phyloP scores from a whole-genome alignment of 1,140 invertebrate species.

The Danaus melanippus region DNA sequence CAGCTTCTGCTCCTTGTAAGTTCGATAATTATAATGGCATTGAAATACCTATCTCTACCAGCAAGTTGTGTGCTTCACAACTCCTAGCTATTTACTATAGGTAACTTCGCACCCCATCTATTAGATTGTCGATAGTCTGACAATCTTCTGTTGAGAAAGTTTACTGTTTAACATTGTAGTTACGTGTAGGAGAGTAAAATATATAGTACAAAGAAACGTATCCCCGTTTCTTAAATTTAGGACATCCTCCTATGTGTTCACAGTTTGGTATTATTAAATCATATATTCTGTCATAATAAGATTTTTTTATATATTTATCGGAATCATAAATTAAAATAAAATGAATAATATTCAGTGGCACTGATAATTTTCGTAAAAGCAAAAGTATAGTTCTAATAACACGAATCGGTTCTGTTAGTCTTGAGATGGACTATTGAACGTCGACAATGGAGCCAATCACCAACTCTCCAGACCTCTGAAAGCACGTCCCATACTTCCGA shows the following conservation, averaged over 20 bases:
- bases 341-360: no score
- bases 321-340: no score
- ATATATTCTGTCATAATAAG: not conserved
- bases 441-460: conserved; percentile 60
- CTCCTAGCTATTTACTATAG: no score
- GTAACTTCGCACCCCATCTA: conserved; percentile 17
- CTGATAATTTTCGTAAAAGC: not conserved
- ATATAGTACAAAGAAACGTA: no score
- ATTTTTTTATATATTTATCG: not conserved
- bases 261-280: conserved; percentile 2
- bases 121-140: conserved; percentile 25
- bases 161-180: no score
- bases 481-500: conserved; percentile 53
- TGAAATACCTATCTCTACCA: no score
- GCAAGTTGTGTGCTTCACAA: no score
- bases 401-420: conserved; percentile 23
- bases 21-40: no score
- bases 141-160: conserved; percentile 8
- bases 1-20: no score
- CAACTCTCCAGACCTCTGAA: conserved; percentile 43
- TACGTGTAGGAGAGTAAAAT: no score
- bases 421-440: conserved; percentile 47
- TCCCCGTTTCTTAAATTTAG: not conserved
- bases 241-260: conserved; percentile 6
- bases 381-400: conserved; percentile 21